Evolutionary conservation across 2,797 vertebrate genomes (phyloP).

Genomic region (Linurgus olivaceus): DNA sequence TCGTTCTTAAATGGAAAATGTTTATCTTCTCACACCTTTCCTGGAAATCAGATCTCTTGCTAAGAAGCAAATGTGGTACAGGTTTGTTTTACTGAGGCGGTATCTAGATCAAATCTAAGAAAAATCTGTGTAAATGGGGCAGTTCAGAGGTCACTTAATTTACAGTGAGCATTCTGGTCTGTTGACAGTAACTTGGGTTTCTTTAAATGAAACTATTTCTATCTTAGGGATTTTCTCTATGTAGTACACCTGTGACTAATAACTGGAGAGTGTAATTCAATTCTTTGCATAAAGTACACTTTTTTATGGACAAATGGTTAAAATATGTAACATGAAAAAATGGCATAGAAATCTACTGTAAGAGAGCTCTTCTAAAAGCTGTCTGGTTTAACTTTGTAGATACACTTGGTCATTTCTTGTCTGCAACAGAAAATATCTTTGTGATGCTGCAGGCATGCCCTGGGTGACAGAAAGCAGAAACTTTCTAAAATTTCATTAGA

Average conservation of each 20-base stretch:
- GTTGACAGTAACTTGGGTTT: neutral
- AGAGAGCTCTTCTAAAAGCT: neutral
- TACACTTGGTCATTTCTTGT: neutral
- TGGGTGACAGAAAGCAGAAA: neutral
- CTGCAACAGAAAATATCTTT: neutral
- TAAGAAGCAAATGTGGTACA: neutral
- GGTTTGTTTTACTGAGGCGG: neutral
- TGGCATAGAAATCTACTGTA: neutral
- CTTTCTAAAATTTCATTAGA: neutral
- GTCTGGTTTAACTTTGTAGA: neutral
- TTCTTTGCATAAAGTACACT: neutral
- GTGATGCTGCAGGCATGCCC: neutral
- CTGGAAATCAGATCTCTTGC: neutral
- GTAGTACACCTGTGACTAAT: neutral
- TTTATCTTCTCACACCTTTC: neutral
- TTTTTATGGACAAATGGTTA: neutral
- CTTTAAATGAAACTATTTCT: neutral
- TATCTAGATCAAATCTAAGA: neutral
- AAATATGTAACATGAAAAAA: neutral
- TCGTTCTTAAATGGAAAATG: neutral
- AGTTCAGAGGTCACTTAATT: neutral
- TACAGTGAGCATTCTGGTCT: neutral
- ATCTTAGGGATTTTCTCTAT: neutral
- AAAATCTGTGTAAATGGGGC: neutral
- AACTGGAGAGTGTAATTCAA: neutral